These are phyloP conservation scores for Psix sp. DNA, from an alignment of 1,140 invertebrate species.

Conservation along the genomic window DNA sequence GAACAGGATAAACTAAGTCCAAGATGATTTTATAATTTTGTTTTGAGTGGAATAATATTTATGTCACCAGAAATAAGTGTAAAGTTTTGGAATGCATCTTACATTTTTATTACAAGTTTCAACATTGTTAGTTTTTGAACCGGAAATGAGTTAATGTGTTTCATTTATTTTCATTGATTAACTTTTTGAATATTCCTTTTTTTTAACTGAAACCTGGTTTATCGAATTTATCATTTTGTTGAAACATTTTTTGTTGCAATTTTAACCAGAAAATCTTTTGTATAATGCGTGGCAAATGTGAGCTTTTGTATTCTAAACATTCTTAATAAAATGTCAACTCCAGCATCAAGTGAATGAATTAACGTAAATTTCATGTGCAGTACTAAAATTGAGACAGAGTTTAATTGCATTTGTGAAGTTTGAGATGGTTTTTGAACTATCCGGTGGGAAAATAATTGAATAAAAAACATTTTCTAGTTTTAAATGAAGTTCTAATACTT, in stretches of 20 bases:
- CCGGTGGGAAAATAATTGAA: conserved; percentile 3
- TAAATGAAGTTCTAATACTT: conserved; percentile 61
- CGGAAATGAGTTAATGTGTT: too few species aligned
- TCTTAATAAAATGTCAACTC: conserved; percentile 36
- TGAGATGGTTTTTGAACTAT: conserved; percentile 8
- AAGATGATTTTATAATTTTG: too few species aligned
- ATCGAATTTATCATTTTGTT: too few species aligned
- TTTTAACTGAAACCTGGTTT: too few species aligned
- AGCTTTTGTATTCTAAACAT: conserved; percentile 31
- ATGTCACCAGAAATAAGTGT: too few species aligned
- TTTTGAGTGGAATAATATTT: too few species aligned
- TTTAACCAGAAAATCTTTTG: conserved; percentile 22
- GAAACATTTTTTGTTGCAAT: conserved; percentile 5
- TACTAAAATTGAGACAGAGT: conserved; percentile 8
- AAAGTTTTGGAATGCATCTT: too few species aligned
- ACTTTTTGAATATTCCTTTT: too few species aligned
- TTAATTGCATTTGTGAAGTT: conserved; percentile 8
- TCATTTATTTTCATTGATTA: too few species aligned
- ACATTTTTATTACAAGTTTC: too few species aligned
- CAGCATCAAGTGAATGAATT: conserved; percentile 9
- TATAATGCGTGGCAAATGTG: conserved; percentile 3
- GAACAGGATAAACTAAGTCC: too few species aligned
- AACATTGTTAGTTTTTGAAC: too few species aligned
- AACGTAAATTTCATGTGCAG: conserved; percentile 13
- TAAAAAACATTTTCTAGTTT: conserved; percentile 1